Percentiles rank a stretch among this genome's conserved stretches.
Conservation (phyloP, 2,888 invertebrate species). For the Acrobasis consociella region DNA sequence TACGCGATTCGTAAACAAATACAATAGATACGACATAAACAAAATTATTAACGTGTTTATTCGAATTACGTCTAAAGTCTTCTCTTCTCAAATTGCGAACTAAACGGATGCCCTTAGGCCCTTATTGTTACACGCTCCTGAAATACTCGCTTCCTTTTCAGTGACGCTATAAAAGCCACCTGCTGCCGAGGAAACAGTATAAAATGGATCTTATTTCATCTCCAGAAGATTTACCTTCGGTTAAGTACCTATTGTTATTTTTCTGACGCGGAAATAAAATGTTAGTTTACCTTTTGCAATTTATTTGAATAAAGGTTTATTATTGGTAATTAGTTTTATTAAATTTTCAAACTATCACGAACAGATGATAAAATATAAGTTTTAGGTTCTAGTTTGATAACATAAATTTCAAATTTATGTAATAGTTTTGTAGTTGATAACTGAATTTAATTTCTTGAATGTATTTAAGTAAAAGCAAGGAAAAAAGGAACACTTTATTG, state of each 20-base stretch:
- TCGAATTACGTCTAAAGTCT: not conserved
- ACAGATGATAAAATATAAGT: too few relatives aligned
- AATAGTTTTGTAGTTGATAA: too few relatives aligned
- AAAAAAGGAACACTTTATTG: too few relatives aligned
- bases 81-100: not conserved
- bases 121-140: conserved; percentile 8
- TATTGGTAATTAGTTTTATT: too few relatives aligned
- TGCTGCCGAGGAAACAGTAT: conserved; percentile 4
- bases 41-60: not conserved
- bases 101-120: conserved; percentile 6
- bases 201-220: conserved; percentile 19
- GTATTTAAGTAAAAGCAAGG: too few relatives aligned
- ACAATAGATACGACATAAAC: not conserved
- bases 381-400: too few relatives aligned
- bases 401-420: too few relatives aligned
- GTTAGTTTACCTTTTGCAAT: not conserved
- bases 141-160: conserved; percentile 9
- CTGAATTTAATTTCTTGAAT: too few relatives aligned
- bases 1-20: not conserved
- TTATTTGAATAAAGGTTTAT: not conserved
- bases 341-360: too few relatives aligned
- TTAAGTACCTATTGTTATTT: conserved; percentile 5
- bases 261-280: not conserved
- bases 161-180: conserved; percentile 15
- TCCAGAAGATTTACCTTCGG: conserved; percentile 12